Conservation (phyloP, 2,888 invertebrate genomes). For the Drosophila barbarae region DNA sequence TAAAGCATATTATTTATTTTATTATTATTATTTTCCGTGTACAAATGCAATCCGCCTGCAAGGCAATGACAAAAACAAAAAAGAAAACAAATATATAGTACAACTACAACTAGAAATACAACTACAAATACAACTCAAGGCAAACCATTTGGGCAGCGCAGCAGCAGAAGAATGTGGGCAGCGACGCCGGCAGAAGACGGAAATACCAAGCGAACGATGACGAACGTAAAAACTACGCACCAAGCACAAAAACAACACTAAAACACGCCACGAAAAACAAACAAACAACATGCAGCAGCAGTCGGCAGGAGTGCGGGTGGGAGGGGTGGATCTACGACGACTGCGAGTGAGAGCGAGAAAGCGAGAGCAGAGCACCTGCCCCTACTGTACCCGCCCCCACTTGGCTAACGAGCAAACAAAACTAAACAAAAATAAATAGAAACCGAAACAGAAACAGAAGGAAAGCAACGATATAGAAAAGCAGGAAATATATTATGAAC, state of each 20-base stretch:
- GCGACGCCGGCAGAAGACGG: conserved; percentile 65
- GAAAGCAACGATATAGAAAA: conserved; percentile 34
- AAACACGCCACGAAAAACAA: conserved; percentile 73
- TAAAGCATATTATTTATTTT: no score
- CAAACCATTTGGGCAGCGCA: conserved; percentile 47
- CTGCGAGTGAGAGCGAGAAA: conserved; percentile 22
- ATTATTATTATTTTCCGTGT: conserved; percentile 4
- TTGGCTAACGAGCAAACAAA: conserved; percentile 72
- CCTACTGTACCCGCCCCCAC: conserved; percentile 15
- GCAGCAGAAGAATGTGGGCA: conserved; percentile 32
- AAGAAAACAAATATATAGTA: conserved; percentile 57
- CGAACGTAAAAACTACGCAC: conserved; percentile 75
- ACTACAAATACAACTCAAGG: conserved; percentile 54
- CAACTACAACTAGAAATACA: conserved; percentile 42
- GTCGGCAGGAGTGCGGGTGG: conserved; percentile 17
- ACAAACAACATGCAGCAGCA: conserved; percentile 58
- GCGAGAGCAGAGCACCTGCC: conserved; percentile 58
- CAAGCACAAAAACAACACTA: conserved; percentile 62
- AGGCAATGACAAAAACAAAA: conserved; percentile 55
- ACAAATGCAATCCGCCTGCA: conserved; percentile 59
- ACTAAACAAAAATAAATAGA: conserved; percentile 72
- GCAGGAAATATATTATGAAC: conserved; percentile 39
- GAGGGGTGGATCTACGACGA: conserved; percentile 1
- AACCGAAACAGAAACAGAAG: conserved; percentile 38
- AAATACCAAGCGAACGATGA: conserved; percentile 72